Base-by-base conservation (phyloP, 2,888 invertebrate species). In the Sarcophaga subvicina region DNA sequence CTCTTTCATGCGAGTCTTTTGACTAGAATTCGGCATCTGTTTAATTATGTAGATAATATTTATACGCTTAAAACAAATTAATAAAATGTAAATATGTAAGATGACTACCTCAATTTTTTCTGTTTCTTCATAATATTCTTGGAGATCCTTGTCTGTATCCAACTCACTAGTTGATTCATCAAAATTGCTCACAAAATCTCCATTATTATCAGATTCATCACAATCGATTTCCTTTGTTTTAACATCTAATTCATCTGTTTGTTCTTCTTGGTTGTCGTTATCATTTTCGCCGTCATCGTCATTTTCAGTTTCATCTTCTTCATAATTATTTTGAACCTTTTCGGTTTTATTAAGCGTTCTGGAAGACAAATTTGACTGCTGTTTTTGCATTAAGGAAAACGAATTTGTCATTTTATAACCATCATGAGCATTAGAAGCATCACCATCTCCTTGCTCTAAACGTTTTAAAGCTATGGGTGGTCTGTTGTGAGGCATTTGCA, bases 1-100 rank as follows among this genome's bases (percentile, higher is more conserved):
- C 47, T 92, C 90, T 70, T 91, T 89, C 79, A 91, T 91, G 37
- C 85, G 71, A 11, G 89, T 83, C 6, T 83, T 88, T 14, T 90
- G 89, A 17, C 88, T 70, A 6, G 89, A 86, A 4, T 86, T 87
- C 60, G 84, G 27, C 37, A 85, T 85, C 89, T 89, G 67, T 8
- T 27, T 37, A 80, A 25, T 47, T 71, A 27, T 37, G 2, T 4
- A 54, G 3, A 17, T 14, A 54, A 54, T 54, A 54, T 54, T 54
- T 54, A 12, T 17, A 54, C 14, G 12, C 17, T 14, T 17, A 54
- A 54, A 54, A 54, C 4, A 25, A 70, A 45, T 66, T 54, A 22
- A 12, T 63, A 22, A 59, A 45, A 60, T 54, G 54, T 54, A 17
- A 54, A 4, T 54, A 54, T 37, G 37, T 37, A 37, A 37, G 37